These are phyloP conservation scores for Proisotoma minuta DNA, from an alignment of 2,888 invertebrate species.

Conservation along the genomic window DNA sequence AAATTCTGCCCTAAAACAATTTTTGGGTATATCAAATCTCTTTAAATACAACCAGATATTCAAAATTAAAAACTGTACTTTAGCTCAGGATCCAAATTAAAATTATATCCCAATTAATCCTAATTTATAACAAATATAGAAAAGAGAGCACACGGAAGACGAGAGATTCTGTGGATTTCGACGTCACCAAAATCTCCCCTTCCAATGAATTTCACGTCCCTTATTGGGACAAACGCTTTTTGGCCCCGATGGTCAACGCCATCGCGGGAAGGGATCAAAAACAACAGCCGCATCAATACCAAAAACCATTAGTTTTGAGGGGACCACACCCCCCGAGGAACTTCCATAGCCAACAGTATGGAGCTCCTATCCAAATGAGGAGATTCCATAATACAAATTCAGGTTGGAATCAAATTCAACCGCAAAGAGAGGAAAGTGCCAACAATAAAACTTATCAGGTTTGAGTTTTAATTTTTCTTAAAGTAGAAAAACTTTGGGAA, in stretches of 20 bases:
- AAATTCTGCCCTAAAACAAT: no score
- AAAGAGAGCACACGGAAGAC: slow-evolving; percentile 13
- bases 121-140: background rate
- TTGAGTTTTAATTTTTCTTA: no score
- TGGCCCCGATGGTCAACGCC: slow-evolving; percentile 33
- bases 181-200: slow-evolving; percentile 22
- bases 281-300: slow-evolving; percentile 7
- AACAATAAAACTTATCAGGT: slow-evolving; percentile 1
- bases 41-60: no score
- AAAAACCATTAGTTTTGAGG: background rate
- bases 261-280: slow-evolving; percentile 14
- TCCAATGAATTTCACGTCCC: slow-evolving; percentile 26
- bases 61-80: no score
- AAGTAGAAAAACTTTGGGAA: no score
- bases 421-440: no score
- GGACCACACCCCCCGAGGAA: background rate
- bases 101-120: background rate
- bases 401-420: no score
- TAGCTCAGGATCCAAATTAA: no score
- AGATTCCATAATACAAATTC: no score
- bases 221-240: slow-evolving; percentile 24
- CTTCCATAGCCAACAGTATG: no score
- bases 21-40: no score
- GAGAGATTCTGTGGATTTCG: slow-evolving; percentile 28
- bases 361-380: no score